A percentile compares a stretch with the other conserved stretches of the same genome.
Evolutionary conservation across 2,797 vertebrate genomes (phyloP).

Genomic region (Tauraco hartlaubi): DNA sequence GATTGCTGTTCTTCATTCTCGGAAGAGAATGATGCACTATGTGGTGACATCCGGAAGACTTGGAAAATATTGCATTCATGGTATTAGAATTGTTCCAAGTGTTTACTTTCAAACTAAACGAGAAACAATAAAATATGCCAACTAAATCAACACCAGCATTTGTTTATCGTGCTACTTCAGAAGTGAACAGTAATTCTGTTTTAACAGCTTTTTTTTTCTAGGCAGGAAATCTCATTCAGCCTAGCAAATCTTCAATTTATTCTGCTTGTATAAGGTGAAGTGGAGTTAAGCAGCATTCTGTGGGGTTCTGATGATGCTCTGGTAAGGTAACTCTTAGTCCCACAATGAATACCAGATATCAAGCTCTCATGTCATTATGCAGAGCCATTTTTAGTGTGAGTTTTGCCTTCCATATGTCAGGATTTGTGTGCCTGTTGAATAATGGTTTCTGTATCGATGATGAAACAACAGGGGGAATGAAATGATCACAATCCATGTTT

Average conservation of each 20-base stretch:
- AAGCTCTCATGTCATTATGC: background rate
- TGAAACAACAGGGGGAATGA: background rate
- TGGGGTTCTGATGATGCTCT: background rate
- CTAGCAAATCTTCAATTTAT: background rate
- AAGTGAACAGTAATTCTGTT: background rate
- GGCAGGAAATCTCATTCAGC: background rate
- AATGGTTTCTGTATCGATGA: background rate
- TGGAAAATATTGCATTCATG: background rate
- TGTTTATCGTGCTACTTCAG: conserved; percentile 24
- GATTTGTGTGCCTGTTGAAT: background rate
- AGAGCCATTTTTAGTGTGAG: background rate
- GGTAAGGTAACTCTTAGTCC: background rate
- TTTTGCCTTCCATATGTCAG: background rate
- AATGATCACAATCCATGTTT: background rate
- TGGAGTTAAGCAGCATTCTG: background rate
- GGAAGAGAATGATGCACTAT: conserved; percentile 3
- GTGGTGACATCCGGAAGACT: conserved; percentile 21
- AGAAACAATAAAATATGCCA: conserved; percentile 1
- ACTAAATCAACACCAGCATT: conserved; percentile 10
- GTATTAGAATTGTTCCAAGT: conserved; percentile 39
- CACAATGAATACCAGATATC: background rate
- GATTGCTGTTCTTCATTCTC: background rate
- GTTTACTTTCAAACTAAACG: conserved; percentile 36
- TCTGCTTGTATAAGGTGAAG: background rate
- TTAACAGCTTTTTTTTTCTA: background rate